Conservation (phyloP, 2,888 invertebrate genomes). For the Lymantria dispar region DNA sequence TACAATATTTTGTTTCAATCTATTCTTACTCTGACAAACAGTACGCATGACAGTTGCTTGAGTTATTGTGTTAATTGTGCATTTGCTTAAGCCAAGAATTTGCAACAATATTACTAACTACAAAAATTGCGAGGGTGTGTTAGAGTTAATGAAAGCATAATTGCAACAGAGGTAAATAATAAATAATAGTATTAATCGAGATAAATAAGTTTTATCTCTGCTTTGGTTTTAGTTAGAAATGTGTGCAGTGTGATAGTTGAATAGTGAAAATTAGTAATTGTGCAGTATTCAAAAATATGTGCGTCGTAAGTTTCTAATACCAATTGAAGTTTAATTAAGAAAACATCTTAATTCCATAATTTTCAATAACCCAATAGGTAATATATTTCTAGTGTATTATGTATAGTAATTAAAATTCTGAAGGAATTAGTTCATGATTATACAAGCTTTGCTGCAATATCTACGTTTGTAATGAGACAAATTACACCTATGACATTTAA, state of each 20-base stretch:
- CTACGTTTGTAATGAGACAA: conserved; percentile 58
- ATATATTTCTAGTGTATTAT: conserved; percentile 55
- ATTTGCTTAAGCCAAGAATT: conserved; percentile 67
- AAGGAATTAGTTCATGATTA: conserved; percentile 73
- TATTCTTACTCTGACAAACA: conserved; percentile 58
- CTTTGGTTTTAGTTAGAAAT: conserved; percentile 20
- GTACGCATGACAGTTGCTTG: conserved; percentile 80
- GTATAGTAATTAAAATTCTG: conserved; percentile 60
- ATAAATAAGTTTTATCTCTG: neutral
- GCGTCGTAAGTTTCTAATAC: conserved; percentile 5
- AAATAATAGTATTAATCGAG: conserved; percentile 26
- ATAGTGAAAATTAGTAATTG: conserved; percentile 28
- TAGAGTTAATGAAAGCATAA: conserved; percentile 31
- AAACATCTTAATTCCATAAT: conserved; percentile 70
- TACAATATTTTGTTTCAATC: conserved; percentile 43
- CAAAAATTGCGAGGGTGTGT: conserved; percentile 47
- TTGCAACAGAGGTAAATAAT: conserved; percentile 29
- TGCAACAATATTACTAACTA: conserved; percentile 55
- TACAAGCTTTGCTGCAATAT: conserved; percentile 73
- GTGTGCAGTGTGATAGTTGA: conserved; percentile 15
- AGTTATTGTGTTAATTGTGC: conserved; percentile 66
- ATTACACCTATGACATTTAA: conserved; percentile 48
- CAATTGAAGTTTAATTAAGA: conserved; percentile 50
- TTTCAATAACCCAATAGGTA: conserved; percentile 36
- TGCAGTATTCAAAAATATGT: conserved; percentile 21